These are phyloP conservation scores for Sinocyclocheilus maitianheensis DNA, from an alignment of 2,113 vertebrate species.

Conservation along the genomic window DNA sequence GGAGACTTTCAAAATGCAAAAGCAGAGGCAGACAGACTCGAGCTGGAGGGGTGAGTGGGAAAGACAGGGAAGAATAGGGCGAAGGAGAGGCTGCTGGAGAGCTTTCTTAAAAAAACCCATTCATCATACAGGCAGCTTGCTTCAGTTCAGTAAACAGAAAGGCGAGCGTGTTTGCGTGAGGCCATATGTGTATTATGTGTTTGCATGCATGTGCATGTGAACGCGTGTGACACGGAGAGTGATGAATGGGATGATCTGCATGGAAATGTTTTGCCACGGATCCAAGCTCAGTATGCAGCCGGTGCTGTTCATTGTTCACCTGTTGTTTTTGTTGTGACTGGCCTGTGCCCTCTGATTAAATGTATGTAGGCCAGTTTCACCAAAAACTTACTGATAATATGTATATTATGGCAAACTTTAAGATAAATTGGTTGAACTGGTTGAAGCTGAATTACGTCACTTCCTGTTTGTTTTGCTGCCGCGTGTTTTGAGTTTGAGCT, in stretches of 20 bases:
- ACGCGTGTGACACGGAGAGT: background rate
- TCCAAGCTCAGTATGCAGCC: conserved; percentile 14
- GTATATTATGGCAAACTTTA: background rate
- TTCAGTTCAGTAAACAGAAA: conserved; percentile 19
- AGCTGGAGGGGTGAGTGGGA: background rate
- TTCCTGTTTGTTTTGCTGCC: too few species aligned
- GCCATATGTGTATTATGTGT: conserved; percentile 12
- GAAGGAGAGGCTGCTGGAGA: conserved; percentile 1
- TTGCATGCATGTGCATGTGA: conserved; percentile 21
- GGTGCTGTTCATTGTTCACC: conserved; percentile 24
- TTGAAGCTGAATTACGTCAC: too few species aligned
- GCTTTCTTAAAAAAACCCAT: conserved; percentile 46
- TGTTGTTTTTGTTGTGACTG: conserved; percentile 40
- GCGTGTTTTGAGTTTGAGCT: too few species aligned
- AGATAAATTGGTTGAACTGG: background rate
- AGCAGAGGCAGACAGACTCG: background rate
- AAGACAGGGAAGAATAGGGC: conserved; percentile 6
- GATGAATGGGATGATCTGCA: conserved; percentile 55
- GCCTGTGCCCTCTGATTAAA: background rate
- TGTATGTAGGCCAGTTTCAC: background rate
- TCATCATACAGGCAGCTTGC: conserved; percentile 37
- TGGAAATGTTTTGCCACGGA: conserved; percentile 27
- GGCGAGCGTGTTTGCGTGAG: conserved; percentile 9
- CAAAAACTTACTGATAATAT: background rate
- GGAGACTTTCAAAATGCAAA: conserved; percentile 37